Evolutionary conservation across 2,888 invertebrate species (phyloP), one percentile per base, ranked within the genome.

Genomic region (Lissonota sp.): DNA sequence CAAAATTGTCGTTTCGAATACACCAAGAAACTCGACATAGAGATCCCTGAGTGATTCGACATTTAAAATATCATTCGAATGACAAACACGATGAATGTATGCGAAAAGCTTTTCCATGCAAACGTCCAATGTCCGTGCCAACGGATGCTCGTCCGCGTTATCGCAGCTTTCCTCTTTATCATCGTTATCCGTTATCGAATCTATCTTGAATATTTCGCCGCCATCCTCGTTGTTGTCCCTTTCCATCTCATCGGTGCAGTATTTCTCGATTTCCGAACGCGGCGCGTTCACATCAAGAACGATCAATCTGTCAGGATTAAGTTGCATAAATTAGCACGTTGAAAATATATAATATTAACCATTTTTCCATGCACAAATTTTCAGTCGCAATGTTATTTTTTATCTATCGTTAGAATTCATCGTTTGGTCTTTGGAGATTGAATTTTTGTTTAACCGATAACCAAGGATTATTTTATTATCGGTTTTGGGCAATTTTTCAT

Each of bases 1-100:
- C 79, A 99, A 92, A 84, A 99, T 95, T 49, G 97, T 93, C 87
- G 95, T 95, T 87, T 98, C 97, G 92, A 98, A 99, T 2, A 96
- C 94, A 80, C 93, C 93, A 80, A 97, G 88, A 63, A 96, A 85
- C 82, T 95, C 95, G 46, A 93, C 91, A 88, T 95, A 96, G 26
- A 96, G 88, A 64, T 71, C 90, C 87, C 84, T 88, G 79, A 92
- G 79, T 1, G 85, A 83, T 80, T 94, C 92, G 62, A 95, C 88
- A 79, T 93, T 91, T 42, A 93, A 93, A 63, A 90, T 89, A 63
- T 88, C 91, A 7, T 89, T 71, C 64, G 93, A 89, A 72, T 95
- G 94, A 84, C 95, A 94, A 84, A 95, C 94, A 8, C 94, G 93
- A 72, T 95, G 93, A 60, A 97, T 92, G 93, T 96, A 98, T 74